Conservation (phyloP, 2,888 invertebrate species). For the Carterocephalus palaemon region DNA sequence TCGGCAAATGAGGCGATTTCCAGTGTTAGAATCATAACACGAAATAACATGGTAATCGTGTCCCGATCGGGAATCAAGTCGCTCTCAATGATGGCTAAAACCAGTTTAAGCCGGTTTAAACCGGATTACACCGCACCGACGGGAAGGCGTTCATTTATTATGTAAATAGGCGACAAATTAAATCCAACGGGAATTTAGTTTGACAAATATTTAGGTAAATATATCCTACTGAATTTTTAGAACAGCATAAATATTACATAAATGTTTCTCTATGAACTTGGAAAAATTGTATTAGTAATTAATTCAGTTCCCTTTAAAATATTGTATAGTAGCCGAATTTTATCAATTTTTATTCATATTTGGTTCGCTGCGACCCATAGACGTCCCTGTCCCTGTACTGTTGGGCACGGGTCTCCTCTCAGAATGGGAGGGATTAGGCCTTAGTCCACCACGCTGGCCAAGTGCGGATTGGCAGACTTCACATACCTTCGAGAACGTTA, state of each 20-base stretch:
- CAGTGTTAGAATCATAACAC: constrained; percentile 65
- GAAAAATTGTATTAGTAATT: too few species aligned
- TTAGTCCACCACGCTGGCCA: too few species aligned
- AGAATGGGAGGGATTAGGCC: too few species aligned
- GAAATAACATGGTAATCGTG: constrained; percentile 71
- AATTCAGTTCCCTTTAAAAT: too few species aligned
- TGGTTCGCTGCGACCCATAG: too few species aligned
- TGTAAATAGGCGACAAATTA: constrained; percentile 78
- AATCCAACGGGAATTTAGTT: constrained; percentile 74
- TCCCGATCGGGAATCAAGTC: constrained; percentile 75
- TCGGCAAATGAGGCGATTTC: constrained; percentile 54
- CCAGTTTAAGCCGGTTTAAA: constrained; percentile 62
- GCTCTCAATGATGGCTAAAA: constrained; percentile 75
- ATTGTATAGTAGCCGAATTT: too few species aligned
- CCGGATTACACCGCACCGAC: constrained; percentile 66
- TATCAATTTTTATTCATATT: too few species aligned
- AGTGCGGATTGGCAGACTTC: too few species aligned
- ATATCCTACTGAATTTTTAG: constrained; percentile 26
- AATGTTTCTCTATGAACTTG: too few species aligned
- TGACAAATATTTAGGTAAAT: constrained; percentile 66
- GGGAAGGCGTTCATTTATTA: constrained; percentile 75
- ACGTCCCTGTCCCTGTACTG: too few species aligned
- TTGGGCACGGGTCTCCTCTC: too few species aligned
- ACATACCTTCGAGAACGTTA: too few species aligned
- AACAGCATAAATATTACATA: background rate